phyloP scores from a whole-genome alignment of 2,888 invertebrate species.

The Taenaris catops region DNA sequence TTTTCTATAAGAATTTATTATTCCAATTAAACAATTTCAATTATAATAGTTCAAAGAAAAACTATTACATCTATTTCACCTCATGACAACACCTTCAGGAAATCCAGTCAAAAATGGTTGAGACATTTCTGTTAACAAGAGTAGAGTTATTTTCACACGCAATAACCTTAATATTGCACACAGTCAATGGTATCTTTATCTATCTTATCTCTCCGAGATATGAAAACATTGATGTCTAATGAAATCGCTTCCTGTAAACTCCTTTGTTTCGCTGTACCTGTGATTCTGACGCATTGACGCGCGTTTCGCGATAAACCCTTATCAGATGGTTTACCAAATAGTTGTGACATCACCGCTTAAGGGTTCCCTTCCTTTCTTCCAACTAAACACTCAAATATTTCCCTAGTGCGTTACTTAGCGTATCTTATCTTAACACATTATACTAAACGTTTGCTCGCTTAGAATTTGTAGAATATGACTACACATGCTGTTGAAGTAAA shows the following conservation, averaged over 20 bases:
- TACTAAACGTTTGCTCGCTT: slow-evolving; percentile 1
- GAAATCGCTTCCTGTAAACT: slow-evolving; percentile 12
- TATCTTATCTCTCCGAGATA: slow-evolving; percentile 1
- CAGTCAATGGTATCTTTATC: slow-evolving; percentile 6
- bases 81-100: too few relatives aligned
- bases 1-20: too few relatives aligned
- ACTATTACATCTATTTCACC: too few relatives aligned
- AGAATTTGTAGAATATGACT: slow-evolving; percentile 1
- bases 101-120: too few relatives aligned
- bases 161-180: slow-evolving; percentile 4
- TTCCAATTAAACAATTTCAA: too few relatives aligned
- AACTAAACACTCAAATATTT: slow-evolving; percentile 11
- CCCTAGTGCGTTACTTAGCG: slow-evolving; percentile 5
- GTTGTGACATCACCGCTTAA: slow-evolving; percentile 47
- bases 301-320: slow-evolving; percentile 43
- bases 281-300: slow-evolving; percentile 36
- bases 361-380: slow-evolving; percentile 19
- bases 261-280: slow-evolving; percentile 38
- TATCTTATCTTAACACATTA: slow-evolving; percentile 5
- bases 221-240: slow-evolving; percentile 3
- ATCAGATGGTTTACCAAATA: slow-evolving; percentile 48
- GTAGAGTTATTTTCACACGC: slow-evolving; percentile 1
- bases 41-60: too few relatives aligned
- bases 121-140: slow-evolving; percentile 1
- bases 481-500: too few relatives aligned